Base-by-base conservation (phyloP, 2,888 invertebrate species). In the Pristionchus japonicus region DNA sequence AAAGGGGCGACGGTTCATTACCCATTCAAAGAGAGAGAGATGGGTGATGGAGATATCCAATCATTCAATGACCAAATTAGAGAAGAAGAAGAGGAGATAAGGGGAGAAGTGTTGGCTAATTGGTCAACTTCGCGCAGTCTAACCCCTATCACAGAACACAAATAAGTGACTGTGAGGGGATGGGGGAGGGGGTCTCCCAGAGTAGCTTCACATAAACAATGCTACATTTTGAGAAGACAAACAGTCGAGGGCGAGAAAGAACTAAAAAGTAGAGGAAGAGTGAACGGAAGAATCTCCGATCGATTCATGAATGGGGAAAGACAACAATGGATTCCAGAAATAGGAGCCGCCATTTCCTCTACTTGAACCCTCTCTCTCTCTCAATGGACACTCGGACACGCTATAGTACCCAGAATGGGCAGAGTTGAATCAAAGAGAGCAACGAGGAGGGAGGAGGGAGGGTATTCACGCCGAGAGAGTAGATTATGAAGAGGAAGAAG, bases 401-500 rank as follows among this genome's bases (percentile, higher is more conserved):
- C 77, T 23, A 77, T 43, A 77, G 70, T 34, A 77, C 70, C 64
- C 31, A 64, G 64, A 64, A 64, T 27, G 31, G 31, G 64, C n/a
- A 34, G 64, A 64, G 64, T 64, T 64, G 64, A 64, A 64, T 64
- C 64, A 64, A 64, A 64, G 64, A 31, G 31, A 64, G 61, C n/a
- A 27, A 64, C 31, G 31, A 27, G 31, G 31, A 20, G 64, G 17
- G 17, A 3, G 15, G 27, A 6, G 31, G 31, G 37, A 34, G 70
- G 31, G 70, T 37, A 70, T 70, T 70, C 70, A 70, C 37, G 70
- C 37, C 70, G 70, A 70, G 49, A 80, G 80, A 80, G 80, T 43
- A 80, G 80, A 80, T 47, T 43, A 80, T 47, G 80, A 80, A 80
- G 80, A 47, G 49, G 80, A 80, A 80, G 80, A 47, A 80, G 80